phyloP scores from a whole-genome alignment of 2,888 invertebrate genomes.

The Cheilosia scutellata region DNA sequence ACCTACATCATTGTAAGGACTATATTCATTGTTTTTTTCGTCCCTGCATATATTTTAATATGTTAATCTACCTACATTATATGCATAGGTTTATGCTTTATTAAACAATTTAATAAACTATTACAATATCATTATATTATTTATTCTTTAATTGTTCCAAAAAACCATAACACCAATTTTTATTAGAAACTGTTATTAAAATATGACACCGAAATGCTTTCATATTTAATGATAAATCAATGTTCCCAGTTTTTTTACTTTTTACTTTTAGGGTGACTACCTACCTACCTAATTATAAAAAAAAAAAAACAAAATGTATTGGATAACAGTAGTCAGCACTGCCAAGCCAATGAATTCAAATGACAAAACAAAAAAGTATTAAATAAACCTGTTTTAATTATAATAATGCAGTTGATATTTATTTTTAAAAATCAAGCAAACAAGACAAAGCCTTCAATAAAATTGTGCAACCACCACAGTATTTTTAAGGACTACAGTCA shows the following conservation, averaged over 20 bases:
- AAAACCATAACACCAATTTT: slow-evolving; percentile 43
- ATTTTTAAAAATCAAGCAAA: neutral
- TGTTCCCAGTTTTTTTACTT: slow-evolving; percentile 42
- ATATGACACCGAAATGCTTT: slow-evolving; percentile 29
- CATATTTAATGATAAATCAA: slow-evolving; percentile 13
- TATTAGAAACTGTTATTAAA: slow-evolving; percentile 23
- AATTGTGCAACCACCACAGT: neutral
- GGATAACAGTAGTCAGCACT: slow-evolving; percentile 64
- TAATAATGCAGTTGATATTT: slow-evolving; percentile 21
- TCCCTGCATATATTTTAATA: too few species aligned
- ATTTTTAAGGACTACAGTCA: neutral
- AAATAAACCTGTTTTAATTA: slow-evolving; percentile 55
- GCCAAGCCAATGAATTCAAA: slow-evolving; percentile 60
- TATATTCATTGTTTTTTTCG: too few species aligned
- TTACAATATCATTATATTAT: slow-evolving; percentile 14
- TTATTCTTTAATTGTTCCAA: slow-evolving; percentile 9
- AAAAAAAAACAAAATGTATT: slow-evolving; percentile 11
- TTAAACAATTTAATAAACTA: neutral
- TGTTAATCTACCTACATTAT: too few species aligned
- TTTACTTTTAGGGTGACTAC: slow-evolving; percentile 46
- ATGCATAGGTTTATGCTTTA: too few species aligned
- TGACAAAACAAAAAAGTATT: slow-evolving; percentile 23
- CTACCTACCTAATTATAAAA: slow-evolving; percentile 26
- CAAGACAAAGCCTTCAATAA: neutral
- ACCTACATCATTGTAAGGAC: too few species aligned